Base-by-base conservation (phyloP, 2,797 vertebrate species). In the Dryobates pubescens region DNA sequence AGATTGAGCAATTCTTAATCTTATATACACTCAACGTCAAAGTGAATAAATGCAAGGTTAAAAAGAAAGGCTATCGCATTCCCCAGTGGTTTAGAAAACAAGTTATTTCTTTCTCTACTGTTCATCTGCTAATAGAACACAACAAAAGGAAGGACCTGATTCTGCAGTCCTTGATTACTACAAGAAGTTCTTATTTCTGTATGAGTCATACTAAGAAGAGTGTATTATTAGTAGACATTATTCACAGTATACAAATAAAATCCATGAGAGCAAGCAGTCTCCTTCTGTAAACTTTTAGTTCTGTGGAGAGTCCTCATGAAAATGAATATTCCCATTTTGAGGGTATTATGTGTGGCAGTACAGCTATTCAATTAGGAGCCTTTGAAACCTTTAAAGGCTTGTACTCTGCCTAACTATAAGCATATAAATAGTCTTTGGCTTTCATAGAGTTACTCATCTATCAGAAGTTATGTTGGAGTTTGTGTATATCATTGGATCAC, bases 31-130 rank as follows among this genome's bases (percentile, higher is more conserved):
- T 94, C 62, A 54, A 34, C 69, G 91, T 94, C 71, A 80, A 94
- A 95, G 91, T 69, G 89, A 86, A 91, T 95, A 95, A 91, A 91
- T 91, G 90, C 79, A 85, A 88, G 87, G 92, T 95, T 95, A 95
- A 95, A 94, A 94, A 89, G 85, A 88, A 84, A 88, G 71, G 41
- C 80, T 83, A 76, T 62, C 68, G 56, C 43, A 27, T 95, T 94
- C 57, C 53, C 61, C 54, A 53, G 51, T 80, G 82, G 34, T 84
- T 95, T 84, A 68, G 58, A 75, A 92, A 88, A 65, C 32, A 86
- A 76, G n/a, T 76, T 82, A 6, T 3, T 94, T 65, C 53, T 90
- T 90, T 79, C 68, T 79, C 29, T 73, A 17, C 75, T 73, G 18
- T 88, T 77, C 10, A 0, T 84, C 79, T 94, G 82, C 41, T 81